Conservation (phyloP, 2,888 invertebrate genomes). For the Pomacea canaliculata region DNA sequence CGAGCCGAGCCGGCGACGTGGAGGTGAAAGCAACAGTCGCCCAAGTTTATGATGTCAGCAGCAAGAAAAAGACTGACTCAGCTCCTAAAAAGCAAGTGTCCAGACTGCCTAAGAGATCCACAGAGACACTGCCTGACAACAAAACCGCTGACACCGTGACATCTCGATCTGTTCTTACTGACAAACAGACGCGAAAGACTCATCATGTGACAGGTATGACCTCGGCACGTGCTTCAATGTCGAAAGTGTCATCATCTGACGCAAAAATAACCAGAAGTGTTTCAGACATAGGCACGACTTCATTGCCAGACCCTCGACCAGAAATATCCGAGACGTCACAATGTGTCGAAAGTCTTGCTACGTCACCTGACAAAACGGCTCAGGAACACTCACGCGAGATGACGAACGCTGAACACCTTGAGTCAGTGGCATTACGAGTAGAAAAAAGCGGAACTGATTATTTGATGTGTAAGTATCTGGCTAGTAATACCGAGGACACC, state of each 20-base stretch:
- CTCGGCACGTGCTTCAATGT: not conserved
- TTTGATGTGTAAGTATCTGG: too few relatives aligned
- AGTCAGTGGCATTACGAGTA: too few relatives aligned
- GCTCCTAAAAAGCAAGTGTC: constrained; percentile 8
- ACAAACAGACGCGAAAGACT: too few relatives aligned
- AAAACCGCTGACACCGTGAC: not conserved
- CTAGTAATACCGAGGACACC: too few relatives aligned
- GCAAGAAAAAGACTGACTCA: not conserved
- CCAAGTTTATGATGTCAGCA: not conserved
- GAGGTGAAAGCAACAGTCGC: not conserved
- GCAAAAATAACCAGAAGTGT: not conserved
- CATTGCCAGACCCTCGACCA: not conserved
- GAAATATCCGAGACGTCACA: too few relatives aligned
- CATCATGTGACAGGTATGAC: not conserved
- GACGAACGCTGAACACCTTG: too few relatives aligned
- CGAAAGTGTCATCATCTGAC: not conserved
- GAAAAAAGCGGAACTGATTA: too few relatives aligned
- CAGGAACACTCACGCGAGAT: too few relatives aligned
- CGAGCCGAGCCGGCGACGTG: not conserved
- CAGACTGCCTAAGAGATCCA: constrained; percentile 7
- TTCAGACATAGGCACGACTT: not conserved
- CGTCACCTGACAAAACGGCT: too few relatives aligned
- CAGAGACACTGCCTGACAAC: not conserved
- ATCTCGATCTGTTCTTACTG: not conserved
- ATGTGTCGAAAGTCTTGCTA: too few relatives aligned